Evolutionary conservation across 1,140 invertebrate genomes (phyloP).

Genomic region (Zaprionus camerounensis): DNA sequence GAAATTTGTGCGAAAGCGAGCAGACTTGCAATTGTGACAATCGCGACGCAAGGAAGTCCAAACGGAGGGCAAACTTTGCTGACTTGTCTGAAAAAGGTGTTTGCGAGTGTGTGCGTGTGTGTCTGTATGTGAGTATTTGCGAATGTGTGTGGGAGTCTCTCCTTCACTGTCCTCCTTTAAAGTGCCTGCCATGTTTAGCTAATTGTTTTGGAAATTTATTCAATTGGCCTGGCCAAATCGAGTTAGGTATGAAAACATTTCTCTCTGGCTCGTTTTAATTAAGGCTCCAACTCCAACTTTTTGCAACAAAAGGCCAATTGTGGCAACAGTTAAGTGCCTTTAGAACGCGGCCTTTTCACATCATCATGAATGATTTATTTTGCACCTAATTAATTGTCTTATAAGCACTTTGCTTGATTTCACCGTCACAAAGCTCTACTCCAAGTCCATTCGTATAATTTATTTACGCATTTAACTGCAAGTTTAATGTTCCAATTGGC

Average conservation of each 20-base stretch:
- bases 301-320: conserved; percentile 31
- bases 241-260: conserved; percentile 44
- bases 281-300: conserved; percentile 19
- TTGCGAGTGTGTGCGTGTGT: background rate
- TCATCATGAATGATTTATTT: conserved; percentile 66
- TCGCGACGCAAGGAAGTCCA: conserved; percentile 1
- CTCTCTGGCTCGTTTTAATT: conserved; percentile 35
- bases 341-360: conserved; percentile 1
- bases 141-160: background rate
- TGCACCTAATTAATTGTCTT: conserved; percentile 53
- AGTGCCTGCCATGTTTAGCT: conserved; percentile 39
- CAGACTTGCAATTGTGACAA: background rate
- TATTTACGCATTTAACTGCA: conserved; percentile 56
- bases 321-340: conserved; percentile 23
- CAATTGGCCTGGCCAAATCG: conserved; percentile 38
- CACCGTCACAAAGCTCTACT: conserved; percentile 14
- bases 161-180: conserved; percentile 6
- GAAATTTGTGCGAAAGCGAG: conserved; percentile 12
- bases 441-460: conserved; percentile 6
- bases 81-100: conserved; percentile 19
- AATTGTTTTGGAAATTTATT: conserved; percentile 70
- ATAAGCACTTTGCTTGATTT: conserved; percentile 18
- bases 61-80: conserved; percentile 34
- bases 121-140: background rate
- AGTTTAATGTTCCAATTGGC: conserved; percentile 37